Evolutionary conservation across 2,888 invertebrate species (phyloP).

Genomic region (Chorisops tibialis): DNA sequence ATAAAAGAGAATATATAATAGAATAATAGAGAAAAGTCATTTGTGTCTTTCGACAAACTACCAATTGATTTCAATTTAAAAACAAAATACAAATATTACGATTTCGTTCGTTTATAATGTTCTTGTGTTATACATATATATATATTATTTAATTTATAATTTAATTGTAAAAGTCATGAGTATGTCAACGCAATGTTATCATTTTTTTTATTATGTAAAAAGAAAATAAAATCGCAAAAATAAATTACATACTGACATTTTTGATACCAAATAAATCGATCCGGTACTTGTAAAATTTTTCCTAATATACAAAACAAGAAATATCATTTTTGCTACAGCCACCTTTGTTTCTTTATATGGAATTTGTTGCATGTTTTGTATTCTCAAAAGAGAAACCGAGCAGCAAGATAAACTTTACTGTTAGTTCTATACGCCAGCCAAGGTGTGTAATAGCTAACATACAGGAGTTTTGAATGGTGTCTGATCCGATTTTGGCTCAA

Average conservation of each 20-base stretch:
- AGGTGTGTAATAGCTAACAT: background rate
- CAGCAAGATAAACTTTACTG: background rate
- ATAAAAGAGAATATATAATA: conserved; percentile 15
- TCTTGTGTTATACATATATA: background rate
- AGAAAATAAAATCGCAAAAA: too few species aligned
- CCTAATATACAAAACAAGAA: too few species aligned
- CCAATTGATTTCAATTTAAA: conserved; percentile 1
- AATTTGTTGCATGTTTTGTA: background rate
- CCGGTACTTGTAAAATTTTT: too few species aligned
- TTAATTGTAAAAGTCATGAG: conserved; percentile 11
- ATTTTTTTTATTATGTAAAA: too few species aligned
- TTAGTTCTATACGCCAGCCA: background rate
- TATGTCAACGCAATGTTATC: background rate
- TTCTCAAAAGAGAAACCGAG: background rate
- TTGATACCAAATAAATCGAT: too few species aligned
- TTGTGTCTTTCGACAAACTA: conserved; percentile 21
- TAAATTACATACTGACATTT: too few species aligned
- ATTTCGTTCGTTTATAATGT: background rate
- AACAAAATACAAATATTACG: background rate
- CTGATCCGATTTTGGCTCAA: too few species aligned
- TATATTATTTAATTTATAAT: conserved; percentile 10
- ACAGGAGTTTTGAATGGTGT: background rate
- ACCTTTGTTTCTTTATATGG: too few species aligned
- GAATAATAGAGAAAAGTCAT: conserved; percentile 7
- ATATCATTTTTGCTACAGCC: too few species aligned